Evolutionary conservation across 2,113 vertebrate genomes (phyloP), one percentile per base, ranked within the genome.

Genomic region (Gracilinanus agilis): DNA sequence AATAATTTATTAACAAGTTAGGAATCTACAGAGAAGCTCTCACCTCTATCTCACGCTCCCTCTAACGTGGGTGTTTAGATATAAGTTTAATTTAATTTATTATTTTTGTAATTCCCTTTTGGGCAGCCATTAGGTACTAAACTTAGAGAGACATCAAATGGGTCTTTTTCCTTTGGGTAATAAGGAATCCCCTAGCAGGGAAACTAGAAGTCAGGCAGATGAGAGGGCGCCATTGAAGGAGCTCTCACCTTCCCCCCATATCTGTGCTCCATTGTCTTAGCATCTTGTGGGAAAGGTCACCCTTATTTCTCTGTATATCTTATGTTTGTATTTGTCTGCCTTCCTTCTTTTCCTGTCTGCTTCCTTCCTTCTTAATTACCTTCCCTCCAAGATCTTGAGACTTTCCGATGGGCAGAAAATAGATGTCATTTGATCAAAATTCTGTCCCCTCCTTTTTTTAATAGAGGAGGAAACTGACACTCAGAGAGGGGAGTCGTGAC

Each of bases 1-100:
- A 11, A 27, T 44, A 16, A 0, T 29, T 44, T 27, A 34, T 19
- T 34, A 21, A 24, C 0, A 0, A 89, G 56, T 0, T 29, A 58
- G 49, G 94, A 27, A 34, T 89, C 24, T 90, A 88, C 19, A 9
- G 94, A 94, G 89, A 90, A 67, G 16, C 24, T 96, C 92, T 89
- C 67, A 1, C 53, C 56, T 58, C 6, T 49, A 92, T 95, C 58
- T 94, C 12, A 9, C 16, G 0, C 90, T 92, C 90, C 16, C 53
- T 54, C 49, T 10, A 34, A 55, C 89, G 27, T 29, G 9, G 19
- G 55, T n/a, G 53, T 13, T 24, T 67, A 53, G 49, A n/a, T 0
- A 16, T 8, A 90, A 53, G 29, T 90, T 53, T 49, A 56, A n/a
- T 56, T 95, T 61, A 88, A 29, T 92, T 29, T 34, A 53, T 49